Conservation (phyloP, 2,888 invertebrate species). For the Onthophagus sagittarius region DNA sequence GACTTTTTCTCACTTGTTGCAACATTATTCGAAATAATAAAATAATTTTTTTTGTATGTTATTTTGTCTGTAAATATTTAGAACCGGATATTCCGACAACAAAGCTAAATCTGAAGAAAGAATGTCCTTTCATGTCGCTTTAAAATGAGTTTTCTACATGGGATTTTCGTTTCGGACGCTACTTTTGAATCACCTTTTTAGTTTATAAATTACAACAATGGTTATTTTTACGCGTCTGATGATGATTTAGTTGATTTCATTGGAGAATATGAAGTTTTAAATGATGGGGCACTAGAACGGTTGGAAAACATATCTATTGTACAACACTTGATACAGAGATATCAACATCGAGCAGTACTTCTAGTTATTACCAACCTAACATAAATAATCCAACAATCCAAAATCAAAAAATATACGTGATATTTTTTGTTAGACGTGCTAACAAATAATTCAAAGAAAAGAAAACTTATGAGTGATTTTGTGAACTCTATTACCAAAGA, state of each 20-base stretch:
- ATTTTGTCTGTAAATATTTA: background rate
- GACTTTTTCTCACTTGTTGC: background rate
- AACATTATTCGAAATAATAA: background rate
- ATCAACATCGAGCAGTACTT: background rate
- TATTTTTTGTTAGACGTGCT: no score
- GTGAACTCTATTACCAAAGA: background rate
- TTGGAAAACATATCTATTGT: background rate
- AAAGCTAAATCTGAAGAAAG: background rate
- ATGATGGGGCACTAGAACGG: background rate
- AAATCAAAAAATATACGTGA: background rate
- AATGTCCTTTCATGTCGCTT: background rate
- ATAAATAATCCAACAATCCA: background rate
- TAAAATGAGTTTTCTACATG: background rate
- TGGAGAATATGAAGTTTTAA: background rate
- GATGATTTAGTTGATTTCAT: background rate
- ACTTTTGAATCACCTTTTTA: background rate
- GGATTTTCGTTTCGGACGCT: background rate
- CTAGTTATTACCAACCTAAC: background rate
- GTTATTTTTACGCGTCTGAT: background rate
- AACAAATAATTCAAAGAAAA: background rate
- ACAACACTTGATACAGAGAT: background rate
- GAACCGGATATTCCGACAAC: background rate
- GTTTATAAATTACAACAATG: background rate
- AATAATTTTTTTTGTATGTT: background rate
- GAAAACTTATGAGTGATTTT: constrained; percentile 6